A percentile compares a stretch with the other conserved stretches of the same genome.
Evolutionary conservation across 2,888 invertebrate species (phyloP).

Genomic region (Auanema sp.): DNA sequence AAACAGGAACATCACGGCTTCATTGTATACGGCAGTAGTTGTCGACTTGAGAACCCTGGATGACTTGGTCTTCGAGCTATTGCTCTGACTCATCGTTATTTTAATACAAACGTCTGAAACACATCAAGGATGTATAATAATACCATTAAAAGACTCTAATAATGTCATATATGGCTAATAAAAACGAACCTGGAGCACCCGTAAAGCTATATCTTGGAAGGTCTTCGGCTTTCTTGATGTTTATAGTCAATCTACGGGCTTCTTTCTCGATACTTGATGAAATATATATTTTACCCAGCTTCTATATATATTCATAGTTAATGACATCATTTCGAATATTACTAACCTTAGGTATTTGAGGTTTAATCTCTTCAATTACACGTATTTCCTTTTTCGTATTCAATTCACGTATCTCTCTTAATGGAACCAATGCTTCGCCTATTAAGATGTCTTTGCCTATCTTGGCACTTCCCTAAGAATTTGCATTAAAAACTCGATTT

Average conservation of each 20-base stretch:
- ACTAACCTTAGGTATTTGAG: constrained; percentile 54
- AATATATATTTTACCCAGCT: constrained; percentile 66
- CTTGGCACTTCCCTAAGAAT: constrained; percentile 41
- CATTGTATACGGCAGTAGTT: constrained; percentile 54
- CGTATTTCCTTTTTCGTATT: constrained; percentile 65
- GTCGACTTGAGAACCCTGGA: constrained; percentile 58
- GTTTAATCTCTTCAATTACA: constrained; percentile 66
- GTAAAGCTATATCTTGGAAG: constrained; percentile 66
- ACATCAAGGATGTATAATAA: background rate
- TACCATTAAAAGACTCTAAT: too few species aligned
- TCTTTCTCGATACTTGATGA: constrained; percentile 65
- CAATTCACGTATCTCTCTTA: constrained; percentile 64
- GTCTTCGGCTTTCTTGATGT: constrained; percentile 65
- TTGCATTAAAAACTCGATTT: constrained; percentile 34
- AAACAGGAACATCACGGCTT: constrained; percentile 64
- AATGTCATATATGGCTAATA: too few species aligned
- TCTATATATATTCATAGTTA: constrained; percentile 51
- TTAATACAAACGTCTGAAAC: constrained; percentile 66
- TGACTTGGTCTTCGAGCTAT: constrained; percentile 60
- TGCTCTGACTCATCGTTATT: constrained; percentile 64
- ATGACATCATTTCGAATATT: background rate
- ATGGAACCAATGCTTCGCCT: constrained; percentile 65
- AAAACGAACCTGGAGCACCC: constrained; percentile 65
- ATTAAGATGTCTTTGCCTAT: constrained; percentile 64
- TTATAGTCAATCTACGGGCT: constrained; percentile 64